Conservation (phyloP, 2,113 vertebrate species). For the Istiophorus platypterus region DNA sequence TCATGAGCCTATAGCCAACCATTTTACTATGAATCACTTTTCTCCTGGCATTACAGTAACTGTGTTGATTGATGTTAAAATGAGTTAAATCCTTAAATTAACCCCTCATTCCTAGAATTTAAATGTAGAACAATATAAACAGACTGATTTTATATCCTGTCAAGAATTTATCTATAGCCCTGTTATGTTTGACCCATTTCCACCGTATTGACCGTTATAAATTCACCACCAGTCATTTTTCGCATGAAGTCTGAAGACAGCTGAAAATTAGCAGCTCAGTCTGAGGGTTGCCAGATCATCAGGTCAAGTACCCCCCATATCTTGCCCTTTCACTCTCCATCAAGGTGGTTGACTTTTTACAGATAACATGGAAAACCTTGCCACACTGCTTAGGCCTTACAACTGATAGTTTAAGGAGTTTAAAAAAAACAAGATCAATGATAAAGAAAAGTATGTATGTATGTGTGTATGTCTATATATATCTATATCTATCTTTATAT, state of each 20-base stretch:
- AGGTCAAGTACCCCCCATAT: background rate
- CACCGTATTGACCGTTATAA: background rate
- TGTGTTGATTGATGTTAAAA: too few species aligned
- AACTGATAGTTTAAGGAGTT: background rate
- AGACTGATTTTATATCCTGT: background rate
- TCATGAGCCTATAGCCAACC: background rate
- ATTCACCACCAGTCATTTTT: background rate
- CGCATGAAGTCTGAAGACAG: background rate
- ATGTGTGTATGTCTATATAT: too few species aligned
- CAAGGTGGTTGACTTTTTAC: background rate
- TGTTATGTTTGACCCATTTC: background rate
- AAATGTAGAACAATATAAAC: too few species aligned
- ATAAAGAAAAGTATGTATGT: too few species aligned
- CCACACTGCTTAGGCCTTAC: background rate
- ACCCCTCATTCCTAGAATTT: too few species aligned
- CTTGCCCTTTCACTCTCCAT: background rate
- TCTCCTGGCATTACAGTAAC: background rate
- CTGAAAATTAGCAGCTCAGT: background rate
- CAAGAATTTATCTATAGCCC: background rate
- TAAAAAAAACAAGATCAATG: background rate
- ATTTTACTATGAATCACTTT: background rate
- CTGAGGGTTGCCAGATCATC: background rate
- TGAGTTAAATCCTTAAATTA: too few species aligned
- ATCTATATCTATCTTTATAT: too few species aligned
- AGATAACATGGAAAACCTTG: background rate